Percentiles rank a stretch among this genome's conserved stretches.
phyloP scores from a whole-genome alignment of 2,113 vertebrate genomes.

The Chinchilla lanigera region DNA sequence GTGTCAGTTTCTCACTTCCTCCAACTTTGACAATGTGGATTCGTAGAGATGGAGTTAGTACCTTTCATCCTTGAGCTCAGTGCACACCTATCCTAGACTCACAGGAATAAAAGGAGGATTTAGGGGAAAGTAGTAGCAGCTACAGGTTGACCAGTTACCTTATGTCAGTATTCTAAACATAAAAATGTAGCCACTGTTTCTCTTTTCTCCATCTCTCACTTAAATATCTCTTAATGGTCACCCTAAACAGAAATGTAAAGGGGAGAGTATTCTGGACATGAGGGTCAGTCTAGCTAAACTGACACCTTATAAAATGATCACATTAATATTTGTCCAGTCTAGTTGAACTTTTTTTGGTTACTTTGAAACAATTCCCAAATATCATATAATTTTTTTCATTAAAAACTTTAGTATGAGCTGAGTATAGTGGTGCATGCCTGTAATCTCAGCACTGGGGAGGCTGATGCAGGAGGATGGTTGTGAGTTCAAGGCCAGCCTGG shows the following conservation, averaged over 20 bases:
- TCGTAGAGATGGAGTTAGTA: neutral
- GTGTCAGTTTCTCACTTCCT: neutral
- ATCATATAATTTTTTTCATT: neutral
- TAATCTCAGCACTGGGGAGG: no score
- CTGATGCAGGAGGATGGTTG: no score
- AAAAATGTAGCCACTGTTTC: neutral
- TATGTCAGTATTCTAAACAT: neutral
- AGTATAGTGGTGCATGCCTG: no score
- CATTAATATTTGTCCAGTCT: neutral
- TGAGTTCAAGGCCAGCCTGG: no score
- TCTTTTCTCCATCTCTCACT: neutral
- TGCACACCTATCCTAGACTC: no score
- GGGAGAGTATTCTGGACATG: neutral
- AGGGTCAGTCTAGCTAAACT: neutral
- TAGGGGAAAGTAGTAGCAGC: neutral
- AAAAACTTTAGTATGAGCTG: neutral
- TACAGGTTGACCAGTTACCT: neutral
- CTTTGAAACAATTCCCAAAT: neutral
- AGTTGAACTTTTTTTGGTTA: neutral
- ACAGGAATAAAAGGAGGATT: neutral
- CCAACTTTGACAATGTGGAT: neutral
- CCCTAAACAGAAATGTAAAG: neutral
- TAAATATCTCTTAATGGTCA: neutral
- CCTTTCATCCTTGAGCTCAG: neutral
- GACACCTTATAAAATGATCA: neutral